A percentile compares a stretch with the other conserved stretches of the same genome.
Evolutionary conservation across 2,888 invertebrate genomes (phyloP).

Genomic region (Slavum lentiscoides): DNA sequence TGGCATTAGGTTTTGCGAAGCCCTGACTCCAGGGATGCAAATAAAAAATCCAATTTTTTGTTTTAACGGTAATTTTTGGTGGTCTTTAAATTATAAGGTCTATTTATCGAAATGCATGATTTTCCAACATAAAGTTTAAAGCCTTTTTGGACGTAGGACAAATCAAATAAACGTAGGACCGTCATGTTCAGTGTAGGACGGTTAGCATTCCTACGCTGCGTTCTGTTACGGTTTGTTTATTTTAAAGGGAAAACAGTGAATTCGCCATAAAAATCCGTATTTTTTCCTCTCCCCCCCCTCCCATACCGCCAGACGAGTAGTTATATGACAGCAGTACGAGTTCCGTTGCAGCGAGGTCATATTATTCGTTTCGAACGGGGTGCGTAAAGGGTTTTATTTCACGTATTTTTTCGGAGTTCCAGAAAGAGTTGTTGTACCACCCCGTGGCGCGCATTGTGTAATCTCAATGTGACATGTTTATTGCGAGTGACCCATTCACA

Average conservation of each 20-base stretch:
- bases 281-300: not conserved
- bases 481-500: conserved; percentile 20
- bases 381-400: not conserved
- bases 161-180: too few species aligned
- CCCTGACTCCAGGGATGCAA: too few species aligned
- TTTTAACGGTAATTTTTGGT: too few species aligned
- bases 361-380: not conserved
- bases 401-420: not conserved
- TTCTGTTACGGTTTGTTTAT: not conserved
- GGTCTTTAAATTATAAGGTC: too few species aligned
- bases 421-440: too few species aligned
- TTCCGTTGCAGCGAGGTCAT: not conserved
- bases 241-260: not conserved
- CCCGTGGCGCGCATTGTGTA: not conserved
- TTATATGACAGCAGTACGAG: not conserved
- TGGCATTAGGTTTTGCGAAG: too few species aligned
- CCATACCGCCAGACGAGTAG: not conserved
- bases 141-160: too few species aligned
- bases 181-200: too few species aligned
- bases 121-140: too few species aligned
- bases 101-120: too few species aligned
- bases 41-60: too few species aligned
- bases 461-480: conserved; percentile 25
- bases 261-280: not conserved
- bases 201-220: too few species aligned